Percentiles rank a stretch among this genome's conserved stretches.
phyloP scores from a whole-genome alignment of 2,113 vertebrate species.

The Nibea coibor region DNA sequence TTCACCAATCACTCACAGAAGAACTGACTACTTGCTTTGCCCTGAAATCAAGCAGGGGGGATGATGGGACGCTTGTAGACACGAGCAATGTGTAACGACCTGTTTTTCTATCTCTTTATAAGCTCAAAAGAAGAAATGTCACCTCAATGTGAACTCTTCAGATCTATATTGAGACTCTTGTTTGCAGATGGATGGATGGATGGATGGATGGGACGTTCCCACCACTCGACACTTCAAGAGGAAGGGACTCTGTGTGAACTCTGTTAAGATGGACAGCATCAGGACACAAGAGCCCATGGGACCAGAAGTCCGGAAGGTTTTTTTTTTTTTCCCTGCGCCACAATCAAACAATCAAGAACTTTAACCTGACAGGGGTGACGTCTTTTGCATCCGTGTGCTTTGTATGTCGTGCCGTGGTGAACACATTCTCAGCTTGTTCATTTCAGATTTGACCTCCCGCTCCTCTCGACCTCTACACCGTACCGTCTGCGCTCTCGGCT shows the following conservation, averaged over 20 bases:
- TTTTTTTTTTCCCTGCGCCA: slow-evolving; percentile 18
- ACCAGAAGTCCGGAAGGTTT: slow-evolving; percentile 3
- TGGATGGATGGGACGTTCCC: slow-evolving; percentile 30
- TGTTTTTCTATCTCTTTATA: slow-evolving; percentile 62
- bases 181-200: slow-evolving; percentile 36
- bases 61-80: slow-evolving; percentile 9
- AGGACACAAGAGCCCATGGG: slow-evolving; percentile 32
- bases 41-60: slow-evolving; percentile 7
- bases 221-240: background rate
- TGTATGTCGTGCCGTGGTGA: slow-evolving; percentile 74
- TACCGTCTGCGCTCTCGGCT: slow-evolving; percentile 54
- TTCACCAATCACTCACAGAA: slow-evolving; percentile 25
- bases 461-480: slow-evolving; percentile 23
- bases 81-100: slow-evolving; percentile 1
- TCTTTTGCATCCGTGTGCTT: slow-evolving; percentile 64
- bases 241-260: slow-evolving; percentile 31
- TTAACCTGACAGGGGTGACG: slow-evolving; percentile 27
- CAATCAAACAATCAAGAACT: slow-evolving; percentile 62
- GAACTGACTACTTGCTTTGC: slow-evolving; percentile 3
- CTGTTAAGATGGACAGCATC: slow-evolving; percentile 27
- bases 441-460: slow-evolving; percentile 47
- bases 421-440: slow-evolving; percentile 59
- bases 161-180: slow-evolving; percentile 41
- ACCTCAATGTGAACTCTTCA: slow-evolving; percentile 52
- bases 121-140: slow-evolving; percentile 48